Evolutionary conservation across 1,140 invertebrate species (phyloP).

Genomic region (Oryzaephilus surinamensis): DNA sequence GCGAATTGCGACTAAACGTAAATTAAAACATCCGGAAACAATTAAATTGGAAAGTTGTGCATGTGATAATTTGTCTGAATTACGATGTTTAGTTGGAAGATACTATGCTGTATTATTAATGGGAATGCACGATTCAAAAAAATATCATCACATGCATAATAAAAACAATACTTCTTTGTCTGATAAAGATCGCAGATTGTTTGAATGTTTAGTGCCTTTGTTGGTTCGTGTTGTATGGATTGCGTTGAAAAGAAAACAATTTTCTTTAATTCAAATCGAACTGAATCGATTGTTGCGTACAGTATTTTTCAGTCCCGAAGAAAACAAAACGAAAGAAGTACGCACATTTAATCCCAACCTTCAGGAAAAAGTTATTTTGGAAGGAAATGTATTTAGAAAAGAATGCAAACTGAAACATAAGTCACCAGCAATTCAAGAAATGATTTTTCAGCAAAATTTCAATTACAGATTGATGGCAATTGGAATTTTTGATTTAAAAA

Average conservation of each 20-base stretch:
- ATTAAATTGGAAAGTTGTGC: no score
- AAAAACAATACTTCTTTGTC: slow-evolving; percentile 42
- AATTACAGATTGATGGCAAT: no score
- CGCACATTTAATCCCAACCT: background rate
- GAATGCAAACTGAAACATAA: background rate
- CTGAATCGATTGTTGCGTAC: slow-evolving; percentile 1
- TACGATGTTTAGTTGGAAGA: slow-evolving; percentile 45
- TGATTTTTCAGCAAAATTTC: no score
- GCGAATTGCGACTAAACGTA: slow-evolving; percentile 42
- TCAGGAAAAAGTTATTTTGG: background rate
- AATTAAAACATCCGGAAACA: slow-evolving; percentile 47
- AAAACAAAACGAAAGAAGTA: background rate
- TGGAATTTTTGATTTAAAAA: no score
- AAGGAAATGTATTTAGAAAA: background rate
- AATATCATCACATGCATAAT: slow-evolving; percentile 47
- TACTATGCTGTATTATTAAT: slow-evolving; percentile 49
- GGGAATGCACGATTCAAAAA: slow-evolving; percentile 38
- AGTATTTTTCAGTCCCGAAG: background rate
- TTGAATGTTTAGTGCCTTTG: slow-evolving; percentile 46
- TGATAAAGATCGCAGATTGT: slow-evolving; percentile 48
- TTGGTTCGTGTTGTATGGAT: slow-evolving; percentile 52
- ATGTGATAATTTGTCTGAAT: slow-evolving; percentile 45
- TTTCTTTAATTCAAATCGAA: slow-evolving; percentile 39
- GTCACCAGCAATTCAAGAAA: slow-evolving; percentile 44
- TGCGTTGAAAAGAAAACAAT: slow-evolving; percentile 44